Evolutionary conservation across 2,797 vertebrate genomes (phyloP), one percentile per base, ranked within the genome.

Genomic region (Coranthus polyacanthus): DNA sequence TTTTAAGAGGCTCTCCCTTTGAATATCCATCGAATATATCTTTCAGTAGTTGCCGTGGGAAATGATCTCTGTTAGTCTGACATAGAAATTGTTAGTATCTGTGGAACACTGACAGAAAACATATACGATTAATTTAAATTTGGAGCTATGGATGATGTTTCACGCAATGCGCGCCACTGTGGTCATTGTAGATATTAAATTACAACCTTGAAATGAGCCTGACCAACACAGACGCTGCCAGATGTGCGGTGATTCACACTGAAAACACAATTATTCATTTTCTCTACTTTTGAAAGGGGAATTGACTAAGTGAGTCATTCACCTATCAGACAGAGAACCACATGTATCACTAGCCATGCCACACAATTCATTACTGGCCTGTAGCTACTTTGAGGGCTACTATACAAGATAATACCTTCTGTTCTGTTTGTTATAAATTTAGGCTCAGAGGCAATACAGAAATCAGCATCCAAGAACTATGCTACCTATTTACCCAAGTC

Each of bases 381-480:
- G 58, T 67, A 73, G 75, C 68, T 84, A 87, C 85, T 85, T 82
- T 76, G 63, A 87, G 75, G 73, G 60, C 68, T 81, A 74, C 86
- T 75, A 88, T 84, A 89, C 82, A 83, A 75, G 75, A 82, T 89
- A 89, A 91, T 82, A 82, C 66, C 69, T 75, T 82, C 49, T 81
- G 72, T 84, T 86, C 75, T 89, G 83, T 88, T 87, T 83, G 84
- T 88, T 85, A 89, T 92, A 84, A 91, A 91, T 90, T 86, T 61
- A 41, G 57, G 49, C 62, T 84, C 43, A 54, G 18, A 3, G 70
- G 70, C 75, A 71, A 82, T 61, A 47, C 32, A 5, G 58, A 83
- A 78, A 73, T 69, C 53, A 7, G 12, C 53, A 46, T 65, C 70
- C 20, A 7, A 75, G 71, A 80, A 77, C 73, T 36, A 57, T 49